These are phyloP conservation scores for Perizoma affinitatum DNA, from an alignment of 2,888 invertebrate species.

Conservation along the genomic window DNA sequence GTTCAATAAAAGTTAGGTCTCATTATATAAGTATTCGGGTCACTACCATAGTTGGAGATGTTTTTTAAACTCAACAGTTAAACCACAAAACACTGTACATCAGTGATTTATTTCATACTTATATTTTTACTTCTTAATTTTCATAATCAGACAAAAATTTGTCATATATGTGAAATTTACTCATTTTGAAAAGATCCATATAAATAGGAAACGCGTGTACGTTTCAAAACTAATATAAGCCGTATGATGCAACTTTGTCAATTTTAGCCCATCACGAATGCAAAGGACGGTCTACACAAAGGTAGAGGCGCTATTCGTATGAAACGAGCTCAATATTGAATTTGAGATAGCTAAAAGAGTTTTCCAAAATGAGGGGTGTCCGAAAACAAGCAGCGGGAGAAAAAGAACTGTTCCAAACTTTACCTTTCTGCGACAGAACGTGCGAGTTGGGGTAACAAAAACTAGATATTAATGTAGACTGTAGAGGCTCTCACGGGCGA, in stretches of 20 bases:
- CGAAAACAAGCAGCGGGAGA: constrained; percentile 58
- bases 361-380: constrained; percentile 58
- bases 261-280: constrained; percentile 36
- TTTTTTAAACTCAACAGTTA: no score
- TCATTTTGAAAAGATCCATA: constrained; percentile 11
- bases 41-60: no score
- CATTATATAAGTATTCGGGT: no score
- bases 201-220: constrained; percentile 16
- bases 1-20: constrained; percentile 18
- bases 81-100: no score
- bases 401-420: constrained; percentile 53
- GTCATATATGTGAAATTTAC: neutral
- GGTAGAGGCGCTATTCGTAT: constrained; percentile 46
- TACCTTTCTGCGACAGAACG: constrained; percentile 67
- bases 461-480: constrained; percentile 74
- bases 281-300: constrained; percentile 45
- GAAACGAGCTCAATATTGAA: constrained; percentile 52
- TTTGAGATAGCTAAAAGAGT: constrained; percentile 45
- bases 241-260: constrained; percentile 33
- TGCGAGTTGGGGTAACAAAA: constrained; percentile 72
- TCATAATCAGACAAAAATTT: neutral
- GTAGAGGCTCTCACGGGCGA: constrained; percentile 74
- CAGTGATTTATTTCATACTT: neutral
- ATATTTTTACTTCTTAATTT: constrained; percentile 2
- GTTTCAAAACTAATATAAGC: constrained; percentile 28